phyloP scores from a whole-genome alignment of 92 coral and sea anemone genomes.

The Paragorgia papillata region DNA sequence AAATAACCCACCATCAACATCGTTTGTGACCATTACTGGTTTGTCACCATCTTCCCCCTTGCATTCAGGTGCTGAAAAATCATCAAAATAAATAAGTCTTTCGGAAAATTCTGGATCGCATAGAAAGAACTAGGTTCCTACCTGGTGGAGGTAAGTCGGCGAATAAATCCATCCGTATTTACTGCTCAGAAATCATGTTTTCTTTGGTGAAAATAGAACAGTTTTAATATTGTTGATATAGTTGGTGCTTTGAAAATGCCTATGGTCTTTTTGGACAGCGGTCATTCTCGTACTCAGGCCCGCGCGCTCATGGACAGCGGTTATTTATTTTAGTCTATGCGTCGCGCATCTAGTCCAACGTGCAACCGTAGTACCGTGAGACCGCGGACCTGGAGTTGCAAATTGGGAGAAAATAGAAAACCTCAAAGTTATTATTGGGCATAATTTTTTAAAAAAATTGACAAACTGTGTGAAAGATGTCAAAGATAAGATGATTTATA shows the following conservation, averaged over 20 bases:
- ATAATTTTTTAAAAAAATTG: slow-evolving; percentile 32
- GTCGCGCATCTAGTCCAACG: not conserved
- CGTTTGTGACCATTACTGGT: too few species aligned
- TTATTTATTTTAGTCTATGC: not conserved
- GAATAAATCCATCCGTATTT: slow-evolving; percentile 60
- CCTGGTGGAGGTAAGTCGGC: slow-evolving; percentile 77
- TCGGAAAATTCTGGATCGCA: not conserved
- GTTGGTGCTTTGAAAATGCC: not conserved
- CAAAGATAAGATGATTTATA: slow-evolving; percentile 14
- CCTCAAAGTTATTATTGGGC: too few species aligned
- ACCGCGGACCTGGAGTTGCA: not conserved
- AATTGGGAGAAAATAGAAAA: not conserved
- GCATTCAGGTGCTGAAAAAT: slow-evolving; percentile 54
- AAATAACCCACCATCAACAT: slow-evolving; percentile 45
- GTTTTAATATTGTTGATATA: too few species aligned
- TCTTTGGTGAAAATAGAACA: not conserved
- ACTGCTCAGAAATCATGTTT: too few species aligned
- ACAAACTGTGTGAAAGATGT: slow-evolving; percentile 9
- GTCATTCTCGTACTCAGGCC: too few species aligned
- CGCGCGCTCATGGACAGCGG: too few species aligned
- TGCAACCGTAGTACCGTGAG: not conserved
- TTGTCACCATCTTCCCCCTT: not conserved
- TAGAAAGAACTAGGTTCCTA: slow-evolving; percentile 9
- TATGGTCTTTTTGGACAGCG: not conserved
- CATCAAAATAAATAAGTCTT: slow-evolving; percentile 28